These are phyloP conservation scores for Labeo catla DNA, from an alignment of 2,113 vertebrate species.

Conservation along the genomic window DNA sequence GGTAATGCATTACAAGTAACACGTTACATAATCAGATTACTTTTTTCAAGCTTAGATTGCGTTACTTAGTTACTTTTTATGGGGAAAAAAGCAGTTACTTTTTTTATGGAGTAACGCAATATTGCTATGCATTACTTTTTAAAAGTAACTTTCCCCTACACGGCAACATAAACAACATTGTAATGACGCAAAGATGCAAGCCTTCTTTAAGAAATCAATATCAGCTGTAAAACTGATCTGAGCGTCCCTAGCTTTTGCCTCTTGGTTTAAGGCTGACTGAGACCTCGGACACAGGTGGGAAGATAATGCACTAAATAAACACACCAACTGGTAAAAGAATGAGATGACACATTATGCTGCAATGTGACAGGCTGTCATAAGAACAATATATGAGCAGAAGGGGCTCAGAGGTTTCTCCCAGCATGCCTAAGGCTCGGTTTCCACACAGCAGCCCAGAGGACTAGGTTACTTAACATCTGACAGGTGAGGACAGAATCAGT, in stretches of 20 bases:
- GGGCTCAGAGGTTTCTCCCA: not conserved
- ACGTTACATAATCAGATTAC: too few relatives aligned
- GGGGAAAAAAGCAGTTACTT: too few relatives aligned
- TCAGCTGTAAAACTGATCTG: not conserved
- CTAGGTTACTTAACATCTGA: slow-evolving; percentile 6
- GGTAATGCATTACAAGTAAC: too few relatives aligned
- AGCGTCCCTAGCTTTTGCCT: not conserved
- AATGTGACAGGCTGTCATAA: not conserved
- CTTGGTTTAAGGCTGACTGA: not conserved
- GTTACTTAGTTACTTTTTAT: too few relatives aligned
- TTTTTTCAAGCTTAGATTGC: too few relatives aligned
- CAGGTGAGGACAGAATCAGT: not conserved
- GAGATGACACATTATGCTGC: not conserved
- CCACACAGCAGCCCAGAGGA: slow-evolving; percentile 1
- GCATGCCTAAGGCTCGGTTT: not conserved
- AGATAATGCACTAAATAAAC: not conserved
- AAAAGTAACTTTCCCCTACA: too few relatives aligned
- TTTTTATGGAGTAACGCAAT: too few relatives aligned
- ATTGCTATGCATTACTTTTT: too few relatives aligned
- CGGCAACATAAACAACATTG: not conserved
- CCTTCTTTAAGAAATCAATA: not conserved
- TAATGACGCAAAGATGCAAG: not conserved
- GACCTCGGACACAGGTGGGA: not conserved
- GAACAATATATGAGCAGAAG: not conserved
- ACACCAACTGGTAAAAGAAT: not conserved